A percentile compares a stretch with the other conserved stretches of the same genome.
These are phyloP conservation scores for Gymnoscopelus microlampas DNA, from an alignment of 2,797 vertebrate genomes.

Conservation along the genomic window DNA sequence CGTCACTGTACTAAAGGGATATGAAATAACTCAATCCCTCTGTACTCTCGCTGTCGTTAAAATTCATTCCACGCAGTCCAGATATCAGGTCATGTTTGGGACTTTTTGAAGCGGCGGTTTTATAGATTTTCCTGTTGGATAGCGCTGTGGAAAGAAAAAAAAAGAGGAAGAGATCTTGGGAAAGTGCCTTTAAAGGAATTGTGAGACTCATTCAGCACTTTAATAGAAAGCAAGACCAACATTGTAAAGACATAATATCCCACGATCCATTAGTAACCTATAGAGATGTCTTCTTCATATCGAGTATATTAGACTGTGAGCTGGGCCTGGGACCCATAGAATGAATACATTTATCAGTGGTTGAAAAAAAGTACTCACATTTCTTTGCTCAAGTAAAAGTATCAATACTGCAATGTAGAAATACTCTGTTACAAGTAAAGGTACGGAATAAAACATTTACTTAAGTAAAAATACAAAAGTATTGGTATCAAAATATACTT, in stretches of 20 bases:
- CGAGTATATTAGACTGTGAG: too few relatives aligned
- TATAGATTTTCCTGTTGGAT: constrained; percentile 63
- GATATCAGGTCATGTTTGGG: constrained; percentile 62
- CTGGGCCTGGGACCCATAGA: too few relatives aligned
- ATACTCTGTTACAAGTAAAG: too few relatives aligned
- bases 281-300: constrained; percentile 37
- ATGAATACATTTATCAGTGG: too few relatives aligned
- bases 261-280: constrained; percentile 43
- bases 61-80: constrained; percentile 60
- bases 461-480: too few relatives aligned
- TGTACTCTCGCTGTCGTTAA: constrained; percentile 69
- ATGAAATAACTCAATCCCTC: constrained; percentile 64
- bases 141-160: constrained; percentile 26
- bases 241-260: constrained; percentile 60
- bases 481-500: too few relatives aligned
- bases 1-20: constrained; percentile 65
- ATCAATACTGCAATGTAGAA: too few relatives aligned
- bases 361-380: too few relatives aligned
- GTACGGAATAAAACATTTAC: too few relatives aligned
- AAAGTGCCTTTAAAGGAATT: constrained; percentile 18
- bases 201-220: constrained; percentile 40
- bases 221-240: constrained; percentile 43
- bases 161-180: constrained; percentile 42
- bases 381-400: too few relatives aligned
- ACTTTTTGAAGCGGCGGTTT: constrained; percentile 66